Conservation (phyloP, 2,888 invertebrate genomes). For the Colostygia pectinataria region DNA sequence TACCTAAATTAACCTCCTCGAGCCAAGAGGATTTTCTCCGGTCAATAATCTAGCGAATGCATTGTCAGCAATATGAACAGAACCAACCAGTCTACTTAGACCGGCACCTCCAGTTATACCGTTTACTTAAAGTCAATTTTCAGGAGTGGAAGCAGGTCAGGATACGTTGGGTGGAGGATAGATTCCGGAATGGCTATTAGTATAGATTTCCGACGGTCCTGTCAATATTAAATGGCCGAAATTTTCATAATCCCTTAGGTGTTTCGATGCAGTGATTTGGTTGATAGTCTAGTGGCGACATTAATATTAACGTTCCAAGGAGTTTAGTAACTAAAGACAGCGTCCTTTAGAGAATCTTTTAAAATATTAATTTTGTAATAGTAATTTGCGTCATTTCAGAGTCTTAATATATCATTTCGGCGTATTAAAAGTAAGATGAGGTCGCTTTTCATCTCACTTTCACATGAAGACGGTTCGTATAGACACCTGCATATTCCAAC, state of each 20-base stretch:
- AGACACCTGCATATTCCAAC: no score
- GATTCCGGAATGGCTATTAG: constrained; percentile 57
- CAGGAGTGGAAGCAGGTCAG: constrained; percentile 30
- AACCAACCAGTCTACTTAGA: constrained; percentile 38
- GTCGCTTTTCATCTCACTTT: no score
- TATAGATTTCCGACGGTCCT: constrained; percentile 57
- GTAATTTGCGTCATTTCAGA: no score
- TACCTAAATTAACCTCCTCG: constrained; percentile 58
- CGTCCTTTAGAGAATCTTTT: no score
- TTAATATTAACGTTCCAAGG: background rate
- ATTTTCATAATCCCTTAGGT: constrained; percentile 39
- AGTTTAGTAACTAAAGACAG: background rate
- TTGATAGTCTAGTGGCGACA: constrained; percentile 14
- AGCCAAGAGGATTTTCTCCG: constrained; percentile 48
- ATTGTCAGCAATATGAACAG: constrained; percentile 55
- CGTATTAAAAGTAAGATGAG: no score
- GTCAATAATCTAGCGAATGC: constrained; percentile 63
- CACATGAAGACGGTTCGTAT: no score
- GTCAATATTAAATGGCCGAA: constrained; percentile 50
- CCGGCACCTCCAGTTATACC: constrained; percentile 21
- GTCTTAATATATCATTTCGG: no score
- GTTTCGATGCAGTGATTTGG: constrained; percentile 30
- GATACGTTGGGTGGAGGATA: constrained; percentile 37
- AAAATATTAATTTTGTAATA: no score
- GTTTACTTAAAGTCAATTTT: constrained; percentile 1